Base-by-base conservation (phyloP, 2,113 vertebrate genomes). In the Alligator sinensis region DNA sequence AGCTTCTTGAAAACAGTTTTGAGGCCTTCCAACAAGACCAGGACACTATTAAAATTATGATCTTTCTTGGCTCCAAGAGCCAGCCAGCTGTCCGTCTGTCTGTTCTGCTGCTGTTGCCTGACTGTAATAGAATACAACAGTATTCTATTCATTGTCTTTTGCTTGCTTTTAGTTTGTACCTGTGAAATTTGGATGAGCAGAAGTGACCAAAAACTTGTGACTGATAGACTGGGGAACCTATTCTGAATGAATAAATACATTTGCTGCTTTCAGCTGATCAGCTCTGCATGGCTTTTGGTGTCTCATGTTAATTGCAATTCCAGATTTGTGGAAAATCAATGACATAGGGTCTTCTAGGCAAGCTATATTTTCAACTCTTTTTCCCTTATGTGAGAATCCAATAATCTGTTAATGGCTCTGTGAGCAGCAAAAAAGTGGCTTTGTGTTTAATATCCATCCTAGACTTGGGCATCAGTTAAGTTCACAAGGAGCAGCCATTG, bases 161-260 rank as follows among this genome's bases (percentile, higher is more conserved):
- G 77, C 78, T 88, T 82, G 59, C 19, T 84, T 95, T 89, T 86
- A 25, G 75, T 94, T 91, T 70, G 12, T 93, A 24, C 24, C 70
- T 82, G 16, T 81, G 89, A 84, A 70, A 75, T 15, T 87, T 47
- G 47, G 64, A 68, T 30, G 64, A 68, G 28, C 28, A 30, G 64
- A 68, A 28, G 6, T 28, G 15, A n/a, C n/a, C 64, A 68, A 64
- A n/a, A 6, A 17, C 47, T 47, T 47, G 47, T 47, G 47, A 47
- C 47, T 47, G 47, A 47, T 47, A 47, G 47, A 47, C 47, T 47
- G 9, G 47, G 47, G 47, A 47, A 47, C 47, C 47, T 47, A 9
- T 9, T 47, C 47, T 47, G 47, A 47, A 47, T 47, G 47, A 47
- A 47, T 47, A 47, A 47, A 47, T 47, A 47, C 47, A 47, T 47